Evolutionary conservation across 1,140 invertebrate genomes (phyloP).

Genomic region (Tachypleus tridentatus): DNA sequence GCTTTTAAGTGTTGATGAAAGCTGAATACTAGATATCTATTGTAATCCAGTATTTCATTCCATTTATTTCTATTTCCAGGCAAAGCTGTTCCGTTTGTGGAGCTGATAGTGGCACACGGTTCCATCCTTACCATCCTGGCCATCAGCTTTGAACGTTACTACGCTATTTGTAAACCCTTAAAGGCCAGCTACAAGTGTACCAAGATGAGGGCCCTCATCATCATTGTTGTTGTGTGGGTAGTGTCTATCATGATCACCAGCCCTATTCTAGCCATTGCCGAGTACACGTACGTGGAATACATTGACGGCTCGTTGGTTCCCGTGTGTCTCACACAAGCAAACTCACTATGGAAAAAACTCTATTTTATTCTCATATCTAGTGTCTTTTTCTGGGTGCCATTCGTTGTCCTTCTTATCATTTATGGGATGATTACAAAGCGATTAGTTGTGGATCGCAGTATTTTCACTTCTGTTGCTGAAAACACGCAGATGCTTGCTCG

Average conservation of each 20-base stretch:
- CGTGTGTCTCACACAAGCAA: constrained; percentile 57
- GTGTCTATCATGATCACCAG: constrained; percentile 66
- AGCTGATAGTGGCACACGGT: constrained; percentile 81
- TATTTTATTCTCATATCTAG: constrained; percentile 62
- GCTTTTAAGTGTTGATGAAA: background rate
- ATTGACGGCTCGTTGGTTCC: constrained; percentile 53
- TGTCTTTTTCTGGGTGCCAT: constrained; percentile 68
- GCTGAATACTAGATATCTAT: too few relatives aligned
- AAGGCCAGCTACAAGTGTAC: constrained; percentile 85
- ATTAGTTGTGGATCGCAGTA: constrained; percentile 41
- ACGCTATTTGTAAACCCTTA: constrained; percentile 84
- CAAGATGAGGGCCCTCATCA: constrained; percentile 64
- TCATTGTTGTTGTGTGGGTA: constrained; percentile 72
- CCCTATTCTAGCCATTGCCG: constrained; percentile 33
- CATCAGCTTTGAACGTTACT: constrained; percentile 76
- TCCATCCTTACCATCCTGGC: constrained; percentile 87
- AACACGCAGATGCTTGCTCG: constrained; percentile 27
- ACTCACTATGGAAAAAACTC: constrained; percentile 53
- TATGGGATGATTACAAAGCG: constrained; percentile 71
- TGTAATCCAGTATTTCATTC: too few relatives aligned
- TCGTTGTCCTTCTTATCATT: constrained; percentile 59
- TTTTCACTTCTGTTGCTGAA: constrained; percentile 1
- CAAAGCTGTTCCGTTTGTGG: constrained; percentile 73
- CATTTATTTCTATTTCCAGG: constrained; percentile 28
- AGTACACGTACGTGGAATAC: constrained; percentile 53